A percentile compares a stretch with the other conserved stretches of the same genome.
phyloP scores from a whole-genome alignment of 2,797 vertebrate species.

The Acomys russatus region DNA sequence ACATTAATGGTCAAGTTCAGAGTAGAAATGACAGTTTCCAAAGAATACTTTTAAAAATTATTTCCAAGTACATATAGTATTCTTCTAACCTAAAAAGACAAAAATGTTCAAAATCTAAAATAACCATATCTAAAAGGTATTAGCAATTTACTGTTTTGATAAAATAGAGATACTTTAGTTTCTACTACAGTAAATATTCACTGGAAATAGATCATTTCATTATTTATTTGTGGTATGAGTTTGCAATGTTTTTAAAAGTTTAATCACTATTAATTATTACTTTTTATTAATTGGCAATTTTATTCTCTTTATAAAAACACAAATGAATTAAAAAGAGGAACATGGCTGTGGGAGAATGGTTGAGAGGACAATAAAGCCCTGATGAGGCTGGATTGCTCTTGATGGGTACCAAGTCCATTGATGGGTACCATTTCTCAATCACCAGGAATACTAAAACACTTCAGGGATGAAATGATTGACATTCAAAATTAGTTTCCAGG shows the following conservation, averaged over 20 bases:
- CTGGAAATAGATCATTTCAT: neutral
- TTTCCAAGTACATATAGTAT: neutral
- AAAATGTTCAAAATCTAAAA: neutral
- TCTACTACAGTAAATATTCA: neutral
- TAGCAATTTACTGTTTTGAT: neutral
- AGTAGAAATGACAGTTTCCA: neutral
- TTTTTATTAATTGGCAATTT: neutral
- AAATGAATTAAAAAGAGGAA: neutral
- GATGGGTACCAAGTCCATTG: neutral
- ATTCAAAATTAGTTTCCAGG: neutral
- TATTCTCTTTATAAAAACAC: neutral
- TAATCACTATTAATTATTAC: neutral
- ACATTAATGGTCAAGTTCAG: neutral
- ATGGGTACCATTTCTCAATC: neutral
- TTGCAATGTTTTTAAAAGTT: conserved; percentile 5
- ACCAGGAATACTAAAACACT: neutral
- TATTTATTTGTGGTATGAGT: neutral
- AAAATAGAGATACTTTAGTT: neutral
- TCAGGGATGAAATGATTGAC: neutral
- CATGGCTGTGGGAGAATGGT: neutral
- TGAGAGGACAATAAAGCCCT: neutral
- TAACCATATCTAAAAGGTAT: neutral
- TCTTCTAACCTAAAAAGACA: neutral
- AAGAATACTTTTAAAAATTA: neutral
- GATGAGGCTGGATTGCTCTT: neutral